phyloP scores from a whole-genome alignment of 2,797 vertebrate genomes.

The Peromyscus eremicus region DNA sequence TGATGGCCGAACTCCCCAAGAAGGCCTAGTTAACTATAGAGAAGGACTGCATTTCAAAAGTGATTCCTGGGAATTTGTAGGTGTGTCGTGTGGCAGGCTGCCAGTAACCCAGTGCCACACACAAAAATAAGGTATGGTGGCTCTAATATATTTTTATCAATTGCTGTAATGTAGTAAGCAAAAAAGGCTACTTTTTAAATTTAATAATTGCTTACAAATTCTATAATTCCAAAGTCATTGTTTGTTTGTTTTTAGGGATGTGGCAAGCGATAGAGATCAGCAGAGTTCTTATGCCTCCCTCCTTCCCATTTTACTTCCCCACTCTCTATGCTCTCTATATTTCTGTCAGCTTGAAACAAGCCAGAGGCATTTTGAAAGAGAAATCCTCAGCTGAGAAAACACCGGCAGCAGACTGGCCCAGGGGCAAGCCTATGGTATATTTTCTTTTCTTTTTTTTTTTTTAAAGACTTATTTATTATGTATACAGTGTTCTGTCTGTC shows the following conservation, averaged over 20 bases:
- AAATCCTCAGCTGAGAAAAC: not conserved
- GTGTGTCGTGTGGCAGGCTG: not conserved
- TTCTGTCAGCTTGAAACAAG: not conserved
- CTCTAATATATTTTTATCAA: not conserved
- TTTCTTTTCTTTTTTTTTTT: no score
- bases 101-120: not conserved
- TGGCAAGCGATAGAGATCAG: not conserved
- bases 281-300: not conserved
- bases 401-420: not conserved
- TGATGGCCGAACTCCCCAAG: conserved; percentile 26
- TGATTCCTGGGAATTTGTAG: not conserved
- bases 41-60: conserved; percentile 28
- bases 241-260: conserved; percentile 7
- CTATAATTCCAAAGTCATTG: not conserved
- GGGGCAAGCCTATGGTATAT: not conserved
- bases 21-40: conserved; percentile 36
- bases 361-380: not conserved
- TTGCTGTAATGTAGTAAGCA: not conserved
- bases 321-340: not conserved
- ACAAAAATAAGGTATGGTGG: not conserved
- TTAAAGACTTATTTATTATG: no score
- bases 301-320: not conserved
- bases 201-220: conserved; percentile 5
- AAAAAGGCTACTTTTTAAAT: conserved; percentile 41
- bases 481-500: no score